These are phyloP conservation scores for Hoplostethus mediterraneus DNA, from an alignment of 2,797 vertebrate genomes.

Conservation along the genomic window DNA sequence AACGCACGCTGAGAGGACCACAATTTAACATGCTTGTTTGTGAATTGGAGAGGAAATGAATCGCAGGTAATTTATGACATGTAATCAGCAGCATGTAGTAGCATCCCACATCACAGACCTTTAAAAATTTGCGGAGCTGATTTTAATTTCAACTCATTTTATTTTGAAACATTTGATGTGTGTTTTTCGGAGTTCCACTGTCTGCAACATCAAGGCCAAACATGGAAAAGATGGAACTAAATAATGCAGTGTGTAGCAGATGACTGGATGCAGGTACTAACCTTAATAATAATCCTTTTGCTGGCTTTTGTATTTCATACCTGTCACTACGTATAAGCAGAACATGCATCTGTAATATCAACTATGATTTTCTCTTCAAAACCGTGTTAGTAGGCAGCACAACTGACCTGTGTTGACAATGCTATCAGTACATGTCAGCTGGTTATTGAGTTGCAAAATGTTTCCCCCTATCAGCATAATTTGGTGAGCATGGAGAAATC, in stretches of 20 bases:
- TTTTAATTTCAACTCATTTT: conserved; percentile 26
- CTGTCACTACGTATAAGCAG: conserved; percentile 55
- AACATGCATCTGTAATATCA: conserved; percentile 46
- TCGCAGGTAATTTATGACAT: background rate
- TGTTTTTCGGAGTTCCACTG: background rate
- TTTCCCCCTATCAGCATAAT: conserved; percentile 69
- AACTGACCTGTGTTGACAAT: conserved; percentile 65
- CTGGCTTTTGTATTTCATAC: background rate
- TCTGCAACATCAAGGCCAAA: conserved; percentile 41
- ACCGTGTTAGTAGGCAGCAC: conserved; percentile 48
- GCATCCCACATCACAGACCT: conserved; percentile 38
- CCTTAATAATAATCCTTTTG: no score
- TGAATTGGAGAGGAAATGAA: background rate
- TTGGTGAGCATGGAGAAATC: conserved; percentile 74
- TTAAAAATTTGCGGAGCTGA: conserved; percentile 31
- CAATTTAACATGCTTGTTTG: conserved; percentile 36
- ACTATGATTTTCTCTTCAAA: conserved; percentile 39
- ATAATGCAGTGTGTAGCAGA: conserved; percentile 14
- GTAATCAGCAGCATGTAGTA: background rate
- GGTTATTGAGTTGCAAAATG: conserved; percentile 75
- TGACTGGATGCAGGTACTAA: background rate
- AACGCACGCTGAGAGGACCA: conserved; percentile 34
- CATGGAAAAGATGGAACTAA: conserved; percentile 15
- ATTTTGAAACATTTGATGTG: conserved; percentile 35
- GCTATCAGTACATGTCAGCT: conserved; percentile 71